Percentiles rank a stretch among this genome's conserved stretches.
These are phyloP conservation scores for Masticophis lateralis DNA, from an alignment of 2,797 vertebrate genomes.

Conservation along the genomic window DNA sequence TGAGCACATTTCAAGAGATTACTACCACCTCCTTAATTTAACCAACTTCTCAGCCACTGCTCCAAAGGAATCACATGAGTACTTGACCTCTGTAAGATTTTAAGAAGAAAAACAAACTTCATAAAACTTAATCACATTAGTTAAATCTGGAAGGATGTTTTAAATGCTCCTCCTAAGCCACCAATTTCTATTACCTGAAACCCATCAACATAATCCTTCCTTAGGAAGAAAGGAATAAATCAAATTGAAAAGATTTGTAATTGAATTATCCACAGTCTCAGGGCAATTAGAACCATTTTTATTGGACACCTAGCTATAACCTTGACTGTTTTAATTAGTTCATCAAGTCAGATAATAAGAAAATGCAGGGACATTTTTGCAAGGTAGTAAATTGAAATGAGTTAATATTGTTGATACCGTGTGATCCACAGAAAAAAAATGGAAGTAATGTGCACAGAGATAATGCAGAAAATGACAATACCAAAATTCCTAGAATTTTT, in stretches of 20 bases:
- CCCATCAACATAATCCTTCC: slow-evolving; percentile 80
- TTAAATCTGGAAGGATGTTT: slow-evolving; percentile 82
- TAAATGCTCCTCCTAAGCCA: slow-evolving; percentile 81
- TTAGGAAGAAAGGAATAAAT: slow-evolving; percentile 76
- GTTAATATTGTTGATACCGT: slow-evolving; percentile 55
- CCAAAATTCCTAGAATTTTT: not conserved
- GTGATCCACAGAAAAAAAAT: slow-evolving; percentile 18
- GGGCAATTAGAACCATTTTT: slow-evolving; percentile 81
- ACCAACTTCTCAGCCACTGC: slow-evolving; percentile 59
- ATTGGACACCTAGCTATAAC: slow-evolving; percentile 69
- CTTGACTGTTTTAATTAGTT: slow-evolving; percentile 70
- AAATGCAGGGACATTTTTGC: slow-evolving; percentile 62
- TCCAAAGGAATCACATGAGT: slow-evolving; percentile 73
- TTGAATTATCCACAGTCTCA: slow-evolving; percentile 81
- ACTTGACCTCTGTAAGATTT: slow-evolving; percentile 84
- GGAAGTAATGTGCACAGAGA: not conserved
- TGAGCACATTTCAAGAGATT: slow-evolving; percentile 70
- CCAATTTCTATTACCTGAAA: slow-evolving; percentile 82
- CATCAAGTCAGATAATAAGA: slow-evolving; percentile 67
- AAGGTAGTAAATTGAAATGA: slow-evolving; percentile 62
- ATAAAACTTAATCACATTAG: slow-evolving; percentile 93
- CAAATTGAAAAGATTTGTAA: slow-evolving; percentile 80
- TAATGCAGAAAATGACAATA: slow-evolving; percentile 18
- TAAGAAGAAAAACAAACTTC: slow-evolving; percentile 90
- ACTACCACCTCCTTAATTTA: slow-evolving; percentile 61